Base-by-base conservation (phyloP, 1,140 invertebrate species). In the Maniola jurtina region DNA sequence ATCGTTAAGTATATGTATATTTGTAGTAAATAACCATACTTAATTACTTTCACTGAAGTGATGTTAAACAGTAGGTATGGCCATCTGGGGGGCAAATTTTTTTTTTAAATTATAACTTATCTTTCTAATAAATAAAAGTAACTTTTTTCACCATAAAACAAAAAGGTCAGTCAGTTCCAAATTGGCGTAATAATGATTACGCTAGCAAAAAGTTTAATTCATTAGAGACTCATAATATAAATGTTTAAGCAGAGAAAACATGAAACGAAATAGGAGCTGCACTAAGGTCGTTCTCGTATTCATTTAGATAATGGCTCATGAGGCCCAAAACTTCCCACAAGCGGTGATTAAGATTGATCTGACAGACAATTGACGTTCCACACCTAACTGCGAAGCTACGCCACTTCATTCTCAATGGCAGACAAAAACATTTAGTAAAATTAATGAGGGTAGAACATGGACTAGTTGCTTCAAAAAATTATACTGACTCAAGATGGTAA, bases 251-350 rank as follows among this genome's bases (percentile, higher is more conserved):
- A n/a, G 48, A 25, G 48, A 2, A 42, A 52, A 52, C 14, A 25
- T 16, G 14, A 25, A 52, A 16, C 7, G 14, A 52, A 25, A 52
- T 25, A 52, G 16, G 16, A 9, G 16, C 38, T 58, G 35, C 56
- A 36, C 15, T 15, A 35, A 47, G 38, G 55, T 61, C 59, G 57
- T 74, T 75, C 66, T 75, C 73, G 64, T 68, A 73, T 77, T 80
- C 77, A 81, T 84, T 80, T 79, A 75, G 76, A 77, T 84, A 84
- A 81, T 84, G 75, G 78, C 66, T 76, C 68, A 70, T 73, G 71
- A 71, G 76, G 71, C 72, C 48, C 48, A 68, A 73, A 75, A 76
- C 71, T 77, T 80, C 66, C 73, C 75, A 59, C 72, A 66, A 52
- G 40, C 36, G 35, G 72, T 75, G 77, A 79, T 80, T 79, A 74